Conservation (phyloP, 2,797 vertebrate species). For the Trematomus bernacchii region DNA sequence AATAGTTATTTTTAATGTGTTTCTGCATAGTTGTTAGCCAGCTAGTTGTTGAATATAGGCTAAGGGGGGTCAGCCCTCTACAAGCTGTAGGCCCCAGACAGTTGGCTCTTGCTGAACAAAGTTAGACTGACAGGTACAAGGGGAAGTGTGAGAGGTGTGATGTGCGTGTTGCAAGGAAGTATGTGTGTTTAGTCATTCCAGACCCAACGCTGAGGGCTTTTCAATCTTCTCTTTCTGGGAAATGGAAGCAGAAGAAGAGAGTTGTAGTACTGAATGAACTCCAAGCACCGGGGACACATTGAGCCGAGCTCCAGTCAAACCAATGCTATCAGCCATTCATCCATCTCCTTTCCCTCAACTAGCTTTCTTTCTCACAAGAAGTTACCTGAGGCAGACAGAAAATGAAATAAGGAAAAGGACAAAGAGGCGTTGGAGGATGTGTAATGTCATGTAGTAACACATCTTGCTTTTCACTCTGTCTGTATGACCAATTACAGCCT, state of each 20-base stretch:
- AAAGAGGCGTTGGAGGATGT: constrained; percentile 6
- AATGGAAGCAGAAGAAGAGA: constrained; percentile 24
- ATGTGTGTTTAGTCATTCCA: constrained; percentile 38
- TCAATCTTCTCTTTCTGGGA: constrained; percentile 36
- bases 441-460: constrained; percentile 13
- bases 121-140: constrained; percentile 29
- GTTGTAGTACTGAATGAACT: constrained; percentile 39
- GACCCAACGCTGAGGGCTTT: constrained; percentile 27
- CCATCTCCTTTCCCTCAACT: constrained; percentile 25
- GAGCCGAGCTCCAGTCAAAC: constrained; percentile 41
- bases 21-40: neutral
- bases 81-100: constrained; percentile 38
- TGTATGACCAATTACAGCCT: neutral
- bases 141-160: constrained; percentile 10
- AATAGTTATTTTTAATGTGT: neutral
- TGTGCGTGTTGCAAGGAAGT: constrained; percentile 1
- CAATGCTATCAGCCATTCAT: constrained; percentile 52
- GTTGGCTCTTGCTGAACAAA: constrained; percentile 45
- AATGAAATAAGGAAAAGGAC: constrained; percentile 25
- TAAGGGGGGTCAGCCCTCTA: constrained; percentile 35
- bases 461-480: constrained; percentile 3
- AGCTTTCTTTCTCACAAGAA: constrained; percentile 38
- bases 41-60: constrained; percentile 16
- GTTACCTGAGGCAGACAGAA: constrained; percentile 17
- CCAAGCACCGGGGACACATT: constrained; percentile 42